Conservation (phyloP, 2,888 invertebrate genomes). For the Rhagophthalmus giganteus region DNA sequence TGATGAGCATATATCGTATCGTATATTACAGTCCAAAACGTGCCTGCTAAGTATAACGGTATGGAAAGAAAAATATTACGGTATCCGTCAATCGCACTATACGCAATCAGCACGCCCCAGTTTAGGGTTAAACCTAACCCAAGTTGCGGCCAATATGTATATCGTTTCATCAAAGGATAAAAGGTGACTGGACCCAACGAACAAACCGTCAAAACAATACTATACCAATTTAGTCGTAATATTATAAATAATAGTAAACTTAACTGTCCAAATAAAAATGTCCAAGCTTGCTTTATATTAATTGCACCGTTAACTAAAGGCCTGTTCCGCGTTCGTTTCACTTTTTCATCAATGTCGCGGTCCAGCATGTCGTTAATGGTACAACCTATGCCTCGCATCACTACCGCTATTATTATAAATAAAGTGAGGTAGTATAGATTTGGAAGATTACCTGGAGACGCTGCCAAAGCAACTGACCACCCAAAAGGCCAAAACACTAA, state of each 20-base stretch:
- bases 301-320: conserved; percentile 86
- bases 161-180: conserved; percentile 93
- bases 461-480: conserved; percentile 91
- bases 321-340: conserved; percentile 74
- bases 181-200: conserved; percentile 80
- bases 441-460: conserved; percentile 73
- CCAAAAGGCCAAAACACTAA: conserved; percentile 95
- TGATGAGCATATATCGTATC: conserved; percentile 99
- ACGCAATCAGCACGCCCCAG: conserved; percentile 94
- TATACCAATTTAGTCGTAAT: conserved; percentile 90
- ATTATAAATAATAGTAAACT: conserved; percentile 79
- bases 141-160: conserved; percentile 96
- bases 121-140: conserved; percentile 94
- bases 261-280: conserved; percentile 82
- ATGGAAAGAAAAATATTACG: conserved; percentile 72
- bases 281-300: conserved; percentile 71
- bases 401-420: conserved; percentile 86
- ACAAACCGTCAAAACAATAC: conserved; percentile 77
- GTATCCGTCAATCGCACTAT: conserved; percentile 78
- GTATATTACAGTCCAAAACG: conserved; percentile 96
- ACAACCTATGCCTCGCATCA: conserved; percentile 97
- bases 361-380: conserved; percentile 99
- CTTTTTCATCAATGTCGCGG: conserved; percentile 78
- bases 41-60: conserved; percentile 84
- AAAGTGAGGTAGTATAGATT: conserved; percentile 68